Percentiles rank a stretch among this genome's conserved stretches.
phyloP scores from a whole-genome alignment of 2,113 vertebrate genomes.

The Eclectus roratus region DNA sequence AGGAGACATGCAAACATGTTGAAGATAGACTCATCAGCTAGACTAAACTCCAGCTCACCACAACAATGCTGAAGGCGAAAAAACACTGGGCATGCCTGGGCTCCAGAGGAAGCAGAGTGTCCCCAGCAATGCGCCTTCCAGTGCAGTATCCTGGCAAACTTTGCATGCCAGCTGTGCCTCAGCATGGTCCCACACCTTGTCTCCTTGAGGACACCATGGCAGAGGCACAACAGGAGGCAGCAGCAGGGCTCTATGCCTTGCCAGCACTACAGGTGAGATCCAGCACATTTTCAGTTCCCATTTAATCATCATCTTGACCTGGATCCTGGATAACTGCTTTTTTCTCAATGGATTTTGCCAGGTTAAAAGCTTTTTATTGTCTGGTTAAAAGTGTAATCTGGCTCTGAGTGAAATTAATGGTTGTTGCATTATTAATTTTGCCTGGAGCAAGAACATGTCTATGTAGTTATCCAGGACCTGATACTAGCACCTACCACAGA shows the following conservation, averaged over 20 bases:
- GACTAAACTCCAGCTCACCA: background rate
- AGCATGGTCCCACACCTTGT: fast-evolving
- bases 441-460: background rate
- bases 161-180: fast-evolving
- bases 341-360: background rate
- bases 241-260: background rate
- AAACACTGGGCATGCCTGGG: background rate
- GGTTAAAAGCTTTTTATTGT: background rate
- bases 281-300: background rate
- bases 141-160: fast-evolving
- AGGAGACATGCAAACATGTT: fast-evolving
- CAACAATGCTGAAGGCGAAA: fast-evolving
- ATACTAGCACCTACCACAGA: background rate
- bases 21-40: background rate
- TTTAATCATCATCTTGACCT: background rate
- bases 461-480: background rate
- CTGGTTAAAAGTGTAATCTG: background rate
- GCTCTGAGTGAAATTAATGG: background rate
- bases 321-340: background rate
- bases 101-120: background rate
- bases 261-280: background rate
- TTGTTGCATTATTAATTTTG: background rate
- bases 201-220: background rate
- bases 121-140: background rate
- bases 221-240: background rate